Evolutionary conservation across 2,797 vertebrate genomes (phyloP).

Genomic region (Anableps anableps): DNA sequence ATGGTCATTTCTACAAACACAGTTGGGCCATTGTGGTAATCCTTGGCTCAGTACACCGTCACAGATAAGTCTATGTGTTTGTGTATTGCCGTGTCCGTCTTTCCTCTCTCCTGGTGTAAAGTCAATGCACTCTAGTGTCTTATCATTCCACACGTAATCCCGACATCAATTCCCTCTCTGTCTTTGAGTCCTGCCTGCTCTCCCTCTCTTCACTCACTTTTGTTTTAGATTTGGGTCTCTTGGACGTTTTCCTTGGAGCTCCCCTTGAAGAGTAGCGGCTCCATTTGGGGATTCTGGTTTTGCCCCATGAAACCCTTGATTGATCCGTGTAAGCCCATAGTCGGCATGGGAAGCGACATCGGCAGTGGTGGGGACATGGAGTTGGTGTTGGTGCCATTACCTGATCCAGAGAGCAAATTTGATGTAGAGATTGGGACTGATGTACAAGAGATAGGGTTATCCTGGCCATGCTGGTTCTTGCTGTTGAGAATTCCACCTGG

Average conservation of each 20-base stretch:
- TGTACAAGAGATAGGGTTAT: conserved; percentile 81
- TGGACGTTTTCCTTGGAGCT: conserved; percentile 96
- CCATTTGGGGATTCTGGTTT: conserved; percentile 85
- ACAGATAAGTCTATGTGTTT: conserved; percentile 79
- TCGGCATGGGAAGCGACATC: conserved; percentile 84
- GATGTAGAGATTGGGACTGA: conserved; percentile 79
- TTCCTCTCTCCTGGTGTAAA: conserved; percentile 77
- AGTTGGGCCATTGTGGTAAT: conserved; percentile 80
- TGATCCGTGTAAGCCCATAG: conserved; percentile 82
- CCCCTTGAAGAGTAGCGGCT: conserved; percentile 95
- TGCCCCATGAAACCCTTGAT: conserved; percentile 87
- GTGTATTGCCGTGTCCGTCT: conserved; percentile 77
- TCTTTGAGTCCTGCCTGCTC: conserved; percentile 64
- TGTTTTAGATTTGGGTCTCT: conserved; percentile 92
- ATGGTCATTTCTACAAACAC: conserved; percentile 80
- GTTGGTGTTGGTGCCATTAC: conserved; percentile 73
- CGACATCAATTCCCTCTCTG: conserved; percentile 78
- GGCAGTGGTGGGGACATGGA: conserved; percentile 82
- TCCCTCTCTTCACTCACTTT: conserved; percentile 61
- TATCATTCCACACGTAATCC: conserved; percentile 73
- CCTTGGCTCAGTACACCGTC: conserved; percentile 80
- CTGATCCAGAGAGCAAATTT: conserved; percentile 75
- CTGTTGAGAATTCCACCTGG: conserved; percentile 72
- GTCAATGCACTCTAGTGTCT: conserved; percentile 81
- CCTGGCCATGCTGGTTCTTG: conserved; percentile 79